phyloP scores from a whole-genome alignment of 2,888 invertebrate genomes.

The Euzetes globulus region DNA sequence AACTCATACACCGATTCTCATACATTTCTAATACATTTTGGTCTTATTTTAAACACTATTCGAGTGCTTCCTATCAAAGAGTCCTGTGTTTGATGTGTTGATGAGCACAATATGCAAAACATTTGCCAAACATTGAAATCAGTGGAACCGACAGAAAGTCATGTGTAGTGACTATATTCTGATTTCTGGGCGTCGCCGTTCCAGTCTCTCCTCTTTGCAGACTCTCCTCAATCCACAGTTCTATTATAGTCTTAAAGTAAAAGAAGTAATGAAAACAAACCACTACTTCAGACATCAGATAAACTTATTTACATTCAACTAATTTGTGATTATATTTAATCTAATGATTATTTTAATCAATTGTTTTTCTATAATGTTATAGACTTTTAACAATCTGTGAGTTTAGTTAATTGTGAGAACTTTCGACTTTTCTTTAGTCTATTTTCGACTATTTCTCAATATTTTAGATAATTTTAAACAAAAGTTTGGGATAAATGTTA shows the following conservation, averaged over 20 bases:
- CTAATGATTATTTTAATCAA: slow-evolving; percentile 11
- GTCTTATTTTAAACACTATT: background rate
- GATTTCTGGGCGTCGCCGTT: slow-evolving; percentile 17
- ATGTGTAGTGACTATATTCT: background rate
- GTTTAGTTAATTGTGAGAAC: slow-evolving; percentile 22
- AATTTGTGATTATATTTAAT: background rate
- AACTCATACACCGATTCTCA: background rate
- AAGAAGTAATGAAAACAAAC: background rate
- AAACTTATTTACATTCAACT: slow-evolving; percentile 13
- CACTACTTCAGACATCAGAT: background rate
- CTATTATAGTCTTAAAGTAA: background rate
- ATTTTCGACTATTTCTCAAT: background rate
- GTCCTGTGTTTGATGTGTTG: background rate
- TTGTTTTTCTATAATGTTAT: slow-evolving; percentile 10
- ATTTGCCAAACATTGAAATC: slow-evolving; percentile 8
- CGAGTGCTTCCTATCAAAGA: background rate
- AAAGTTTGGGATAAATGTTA: slow-evolving; percentile 10
- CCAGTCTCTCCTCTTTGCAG: background rate
- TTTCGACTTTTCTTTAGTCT: background rate
- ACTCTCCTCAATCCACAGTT: no score
- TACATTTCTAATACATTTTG: background rate
- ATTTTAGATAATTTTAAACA: background rate
- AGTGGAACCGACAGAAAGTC: background rate
- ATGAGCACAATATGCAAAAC: slow-evolving; percentile 7
- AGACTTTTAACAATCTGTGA: background rate